These are phyloP conservation scores for Perca flavescens DNA, from an alignment of 2,113 vertebrate genomes.

Conservation along the genomic window DNA sequence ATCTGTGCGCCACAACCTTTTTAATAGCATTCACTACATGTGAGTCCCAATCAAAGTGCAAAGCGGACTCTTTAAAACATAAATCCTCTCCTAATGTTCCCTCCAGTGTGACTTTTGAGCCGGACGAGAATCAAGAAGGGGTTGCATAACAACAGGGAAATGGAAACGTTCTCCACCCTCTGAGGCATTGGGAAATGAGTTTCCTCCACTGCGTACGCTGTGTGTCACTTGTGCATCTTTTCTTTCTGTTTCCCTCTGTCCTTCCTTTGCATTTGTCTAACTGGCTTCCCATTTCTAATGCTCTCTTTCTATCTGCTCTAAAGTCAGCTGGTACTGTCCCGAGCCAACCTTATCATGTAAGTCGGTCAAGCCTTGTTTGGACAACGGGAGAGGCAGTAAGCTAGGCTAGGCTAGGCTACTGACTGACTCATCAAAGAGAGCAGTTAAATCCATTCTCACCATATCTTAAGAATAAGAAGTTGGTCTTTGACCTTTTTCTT, in stretches of 20 bases:
- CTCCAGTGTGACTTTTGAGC: constrained; percentile 38
- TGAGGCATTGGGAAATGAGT: constrained; percentile 51
- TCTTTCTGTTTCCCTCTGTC: constrained; percentile 41
- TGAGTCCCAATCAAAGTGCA: constrained; percentile 14
- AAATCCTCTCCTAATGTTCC: constrained; percentile 53
- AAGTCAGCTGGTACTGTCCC: constrained; percentile 15
- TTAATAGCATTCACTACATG: constrained; percentile 7
- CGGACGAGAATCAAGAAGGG: constrained; percentile 43
- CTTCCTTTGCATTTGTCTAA: constrained; percentile 17
- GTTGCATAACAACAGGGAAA: constrained; percentile 59
- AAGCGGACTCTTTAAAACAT: constrained; percentile 31
- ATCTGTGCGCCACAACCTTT: constrained; percentile 20
- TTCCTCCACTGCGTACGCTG: constrained; percentile 57
- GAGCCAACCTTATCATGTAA: constrained; percentile 36
- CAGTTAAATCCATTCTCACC: constrained; percentile 2
- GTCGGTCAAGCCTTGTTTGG: constrained; percentile 41
- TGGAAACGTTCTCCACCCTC: constrained; percentile 64
- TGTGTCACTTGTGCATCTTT: constrained; percentile 38
- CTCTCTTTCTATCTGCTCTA: constrained; percentile 4
- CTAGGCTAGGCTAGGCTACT: constrained; percentile 45
- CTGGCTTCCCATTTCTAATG: constrained; percentile 5
- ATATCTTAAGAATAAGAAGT: constrained; percentile 15
- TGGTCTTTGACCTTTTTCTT: constrained; percentile 16
- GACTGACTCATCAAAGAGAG: constrained; percentile 54
- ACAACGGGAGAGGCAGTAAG: constrained; percentile 1